Percentiles rank a stretch among this genome's conserved stretches.
These are phyloP conservation scores for Philotrypesis tridentata DNA, from an alignment of 1,140 invertebrate species.

Conservation along the genomic window DNA sequence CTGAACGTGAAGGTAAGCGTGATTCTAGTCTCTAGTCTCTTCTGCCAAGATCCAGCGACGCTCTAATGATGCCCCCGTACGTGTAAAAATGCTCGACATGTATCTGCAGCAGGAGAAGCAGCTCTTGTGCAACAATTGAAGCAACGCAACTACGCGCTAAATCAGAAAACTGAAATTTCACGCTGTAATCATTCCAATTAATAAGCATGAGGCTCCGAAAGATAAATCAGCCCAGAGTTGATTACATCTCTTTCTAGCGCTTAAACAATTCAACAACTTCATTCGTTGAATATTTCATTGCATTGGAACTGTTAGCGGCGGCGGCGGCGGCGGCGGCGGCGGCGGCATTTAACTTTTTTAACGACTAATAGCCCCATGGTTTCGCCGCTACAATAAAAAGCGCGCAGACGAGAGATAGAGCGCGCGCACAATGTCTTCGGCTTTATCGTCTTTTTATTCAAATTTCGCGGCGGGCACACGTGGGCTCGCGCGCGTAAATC, in stretches of 20 bases:
- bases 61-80: too few relatives aligned
- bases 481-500: conserved; percentile 9
- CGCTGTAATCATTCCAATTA: neutral
- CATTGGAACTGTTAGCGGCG: neutral
- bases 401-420: too few relatives aligned
- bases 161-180: neutral
- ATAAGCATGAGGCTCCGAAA: conserved; percentile 1
- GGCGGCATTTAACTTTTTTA: neutral
- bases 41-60: too few relatives aligned
- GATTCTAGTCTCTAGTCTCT: too few relatives aligned
- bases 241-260: neutral
- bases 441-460: conserved; percentile 32
- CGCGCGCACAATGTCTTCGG: neutral
- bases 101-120: too few relatives aligned
- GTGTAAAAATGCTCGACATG: too few relatives aligned
- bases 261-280: neutral
- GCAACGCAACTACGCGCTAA: neutral
- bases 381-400: conserved; percentile 19
- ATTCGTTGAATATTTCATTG: conserved; percentile 23
- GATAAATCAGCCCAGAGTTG: neutral
- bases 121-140: neutral
- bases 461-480: conserved; percentile 7
- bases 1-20: too few relatives aligned
- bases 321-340: neutral
- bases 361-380: conserved; percentile 21